Base-by-base conservation (phyloP, 2,113 vertebrate genomes). In the Calidris pugnax region DNA sequence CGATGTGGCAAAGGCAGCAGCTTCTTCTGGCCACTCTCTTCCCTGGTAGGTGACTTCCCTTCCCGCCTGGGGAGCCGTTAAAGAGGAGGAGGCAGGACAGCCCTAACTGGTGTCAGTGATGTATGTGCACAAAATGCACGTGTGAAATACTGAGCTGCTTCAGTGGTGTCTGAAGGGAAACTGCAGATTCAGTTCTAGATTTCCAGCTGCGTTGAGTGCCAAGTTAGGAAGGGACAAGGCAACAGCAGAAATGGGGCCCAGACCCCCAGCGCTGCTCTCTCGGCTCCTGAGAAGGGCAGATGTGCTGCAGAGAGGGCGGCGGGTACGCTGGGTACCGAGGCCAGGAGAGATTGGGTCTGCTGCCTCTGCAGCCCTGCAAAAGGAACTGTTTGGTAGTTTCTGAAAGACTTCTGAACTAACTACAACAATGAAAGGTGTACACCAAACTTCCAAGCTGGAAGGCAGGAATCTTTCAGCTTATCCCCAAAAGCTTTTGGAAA, bases 291-390 rank as follows among this genome's bases (percentile, higher is more conserved):
- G 1, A 14, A 48, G 27, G 57, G 9, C 50, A 5, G 4, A 24
- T 19, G 45, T 3, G 43, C 39, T 41, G 59, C 69, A 43, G 48
- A 14, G 33, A 20, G 43, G 51, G 76, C 2, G 0, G 35, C 55
- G 1, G 1, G 32, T 11, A 3, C 0, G 1, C 56, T n/a, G 62
- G 12, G 2, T 14, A 9, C 33, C 0, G 2, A 23, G 33, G 26
- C 62, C 79, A 41, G 55, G 8, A 17, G 45, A 39, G 41, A 12
- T 2, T 14, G 35, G 37, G 14, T 7, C 62, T 90, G 66, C 48
- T 41, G 48, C 3, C 1, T 9, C 67, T n/a, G 59, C 55, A 71
- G 60, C 85, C 62, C 7, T 7, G 37, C 32, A 23, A 7, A 7
- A 23, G 33, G 5, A 9, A 13, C 37, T 33, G 21, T 26, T 18